These are phyloP conservation scores for Subanguina moxae DNA, from an alignment of 1,140 invertebrate species.

Conservation along the genomic window DNA sequence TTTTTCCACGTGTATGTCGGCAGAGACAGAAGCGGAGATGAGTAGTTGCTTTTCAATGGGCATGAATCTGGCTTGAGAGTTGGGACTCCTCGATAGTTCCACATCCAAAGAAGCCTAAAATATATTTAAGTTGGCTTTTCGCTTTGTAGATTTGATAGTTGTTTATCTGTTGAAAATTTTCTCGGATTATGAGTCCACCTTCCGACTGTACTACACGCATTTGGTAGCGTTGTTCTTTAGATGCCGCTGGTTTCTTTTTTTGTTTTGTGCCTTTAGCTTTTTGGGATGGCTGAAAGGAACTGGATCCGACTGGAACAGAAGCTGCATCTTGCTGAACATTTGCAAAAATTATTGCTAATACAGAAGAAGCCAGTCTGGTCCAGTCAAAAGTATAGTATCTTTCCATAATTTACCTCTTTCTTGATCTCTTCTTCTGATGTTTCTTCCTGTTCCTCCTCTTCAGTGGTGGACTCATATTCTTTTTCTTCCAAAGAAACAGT, in stretches of 20 bases:
- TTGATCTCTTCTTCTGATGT: constrained; percentile 11
- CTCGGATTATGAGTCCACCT: background rate
- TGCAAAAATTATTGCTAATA: background rate
- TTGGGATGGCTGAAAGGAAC: too few relatives aligned
- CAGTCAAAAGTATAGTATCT: constrained; percentile 10
- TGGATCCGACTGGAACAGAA: background rate
- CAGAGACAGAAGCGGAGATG: background rate
- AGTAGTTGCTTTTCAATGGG: constrained; percentile 10
- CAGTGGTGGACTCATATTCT: background rate
- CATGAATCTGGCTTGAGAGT: constrained; percentile 16
- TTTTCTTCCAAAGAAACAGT: background rate
- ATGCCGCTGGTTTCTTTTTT: background rate
- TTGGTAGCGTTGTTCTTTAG: background rate
- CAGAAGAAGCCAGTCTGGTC: too few relatives aligned
- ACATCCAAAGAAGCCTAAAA: constrained; percentile 23
- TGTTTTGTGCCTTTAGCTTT: background rate
- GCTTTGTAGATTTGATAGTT: constrained; percentile 1
- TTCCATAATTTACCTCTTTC: constrained; percentile 16
- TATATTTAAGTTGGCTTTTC: background rate
- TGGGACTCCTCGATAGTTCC: constrained; percentile 20
- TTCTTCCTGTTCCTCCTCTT: constrained; percentile 15
- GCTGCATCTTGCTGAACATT: background rate
- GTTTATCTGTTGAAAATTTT: background rate
- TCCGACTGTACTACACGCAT: background rate
- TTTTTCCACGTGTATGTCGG: background rate